Base-by-base conservation (phyloP, 2,113 vertebrate genomes). In the Platysteira castanea region DNA sequence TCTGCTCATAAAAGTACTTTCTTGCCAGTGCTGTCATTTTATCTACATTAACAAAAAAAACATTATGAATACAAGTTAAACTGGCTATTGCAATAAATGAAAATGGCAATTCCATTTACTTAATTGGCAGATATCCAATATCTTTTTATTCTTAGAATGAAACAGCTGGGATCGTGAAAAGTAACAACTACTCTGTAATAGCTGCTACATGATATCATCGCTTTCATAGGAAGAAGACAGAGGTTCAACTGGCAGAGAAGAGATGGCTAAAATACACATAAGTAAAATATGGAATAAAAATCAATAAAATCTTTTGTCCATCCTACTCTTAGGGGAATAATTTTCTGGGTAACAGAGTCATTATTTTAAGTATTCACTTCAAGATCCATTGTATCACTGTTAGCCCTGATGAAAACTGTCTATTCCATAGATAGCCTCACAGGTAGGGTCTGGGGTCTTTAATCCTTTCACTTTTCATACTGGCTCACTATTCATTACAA, bases 41-140 rank as follows among this genome's bases (percentile, higher is more conserved):
- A 96, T 96, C 93, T 93, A 92, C 83, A 92, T 97, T 95, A 90
- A 95, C 73, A 82, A 92, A 95, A 92, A 95, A 93, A 88, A 5
- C 31, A 78, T 92, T 82, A 89, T 68, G 90, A 97, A 85, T 69
- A 79, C 75, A 89, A 91, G 71, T 91, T 93, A 96, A 95, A 95
- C 71, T 89, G 86, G 69, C 69, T 90, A 63, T 46, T 77, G 93
- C 89, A 91, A 59, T 94, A 96, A 91, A 75, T 79, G 75, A 92
- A 95, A 93, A 94, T 75, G 91, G 90, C 64, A 97, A 90, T 93
- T 93, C 90, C 92, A 95, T 94, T 91, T 89, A 85, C 74, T 95
- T 79, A 75, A 64, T 78, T 95, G 95, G 91, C 93, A 94, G 87
- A 57, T 67, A 84, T 86, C 93, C 93, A 96, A 8, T 46, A 49